Conservation (phyloP, 2,888 invertebrate species). For the Lacanobia oleracea region DNA sequence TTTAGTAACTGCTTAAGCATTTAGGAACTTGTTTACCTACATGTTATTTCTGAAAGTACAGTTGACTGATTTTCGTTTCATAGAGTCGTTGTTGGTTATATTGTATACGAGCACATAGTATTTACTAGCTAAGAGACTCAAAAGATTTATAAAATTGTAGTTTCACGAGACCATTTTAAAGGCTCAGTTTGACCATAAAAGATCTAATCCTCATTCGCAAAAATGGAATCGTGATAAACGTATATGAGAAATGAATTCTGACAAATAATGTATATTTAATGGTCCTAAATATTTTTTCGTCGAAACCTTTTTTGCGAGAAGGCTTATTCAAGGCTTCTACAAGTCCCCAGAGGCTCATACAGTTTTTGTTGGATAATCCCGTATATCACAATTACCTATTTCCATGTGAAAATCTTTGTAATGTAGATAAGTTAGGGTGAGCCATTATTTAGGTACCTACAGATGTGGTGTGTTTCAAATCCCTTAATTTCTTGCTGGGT, state of each 20-base stretch:
- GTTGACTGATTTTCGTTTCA: neutral
- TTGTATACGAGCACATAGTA: neutral
- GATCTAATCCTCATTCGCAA: neutral
- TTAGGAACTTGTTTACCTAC: conserved; percentile 20
- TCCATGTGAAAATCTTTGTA: conserved; percentile 21
- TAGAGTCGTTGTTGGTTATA: neutral
- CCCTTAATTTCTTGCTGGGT: neutral
- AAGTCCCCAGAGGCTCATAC: conserved; percentile 13
- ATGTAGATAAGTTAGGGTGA: neutral
- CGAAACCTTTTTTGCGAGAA: conserved; percentile 32
- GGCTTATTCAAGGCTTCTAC: conserved; percentile 1
- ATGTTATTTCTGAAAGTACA: neutral
- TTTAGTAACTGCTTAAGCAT: conserved; percentile 25
- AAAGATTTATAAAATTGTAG: neutral
- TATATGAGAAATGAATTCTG: conserved; percentile 20
- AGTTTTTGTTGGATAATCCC: conserved; percentile 27
- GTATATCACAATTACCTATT: conserved; percentile 10
- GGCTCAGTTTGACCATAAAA: neutral
- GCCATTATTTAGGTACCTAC: neutral
- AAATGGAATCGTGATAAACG: conserved; percentile 19
- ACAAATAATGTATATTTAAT: conserved; percentile 36
- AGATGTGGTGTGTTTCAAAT: neutral
- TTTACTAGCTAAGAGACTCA: neutral
- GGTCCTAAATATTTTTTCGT: conserved; percentile 25
- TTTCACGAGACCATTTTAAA: neutral